Evolutionary conservation across 2,888 invertebrate genomes (phyloP).

Genomic region (Endotricha flammealis): DNA sequence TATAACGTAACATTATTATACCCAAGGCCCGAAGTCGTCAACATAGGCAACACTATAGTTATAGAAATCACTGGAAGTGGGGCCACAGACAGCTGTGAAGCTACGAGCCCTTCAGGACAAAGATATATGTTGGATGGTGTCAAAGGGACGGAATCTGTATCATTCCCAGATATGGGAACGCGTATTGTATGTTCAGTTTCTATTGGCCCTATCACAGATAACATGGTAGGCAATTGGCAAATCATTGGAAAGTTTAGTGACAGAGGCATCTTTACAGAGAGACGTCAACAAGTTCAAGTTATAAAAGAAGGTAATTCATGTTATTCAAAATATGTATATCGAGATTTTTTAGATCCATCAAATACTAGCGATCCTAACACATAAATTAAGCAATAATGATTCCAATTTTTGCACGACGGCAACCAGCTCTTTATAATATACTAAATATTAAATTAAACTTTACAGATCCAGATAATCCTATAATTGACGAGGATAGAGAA

Average conservation of each 20-base stretch:
- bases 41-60: conserved; percentile 24
- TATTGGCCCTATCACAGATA: conserved; percentile 29
- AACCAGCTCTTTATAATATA: not conserved
- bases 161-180: conserved; percentile 17
- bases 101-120: conserved; percentile 25
- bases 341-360: too few relatives aligned
- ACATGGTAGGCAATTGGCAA: conserved; percentile 35
- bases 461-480: conserved; percentile 37
- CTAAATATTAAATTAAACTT: conserved; percentile 11
- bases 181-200: conserved; percentile 24
- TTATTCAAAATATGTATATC: not conserved
- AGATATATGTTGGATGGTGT: conserved; percentile 14
- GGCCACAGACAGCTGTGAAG: conserved; percentile 26
- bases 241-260: conserved; percentile 37
- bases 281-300: conserved; percentile 24
- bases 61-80: conserved; percentile 24
- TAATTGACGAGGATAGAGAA: conserved; percentile 26
- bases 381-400: too few relatives aligned
- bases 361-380: too few relatives aligned
- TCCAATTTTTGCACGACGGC: too few relatives aligned
- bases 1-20: conserved; percentile 32
- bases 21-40: conserved; percentile 22
- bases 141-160: conserved; percentile 18
- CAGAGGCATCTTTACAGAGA: conserved; percentile 27
- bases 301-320: conserved; percentile 33